Conservation (phyloP, 2,113 vertebrate species). For the Oxygymnocypris stewartii region DNA sequence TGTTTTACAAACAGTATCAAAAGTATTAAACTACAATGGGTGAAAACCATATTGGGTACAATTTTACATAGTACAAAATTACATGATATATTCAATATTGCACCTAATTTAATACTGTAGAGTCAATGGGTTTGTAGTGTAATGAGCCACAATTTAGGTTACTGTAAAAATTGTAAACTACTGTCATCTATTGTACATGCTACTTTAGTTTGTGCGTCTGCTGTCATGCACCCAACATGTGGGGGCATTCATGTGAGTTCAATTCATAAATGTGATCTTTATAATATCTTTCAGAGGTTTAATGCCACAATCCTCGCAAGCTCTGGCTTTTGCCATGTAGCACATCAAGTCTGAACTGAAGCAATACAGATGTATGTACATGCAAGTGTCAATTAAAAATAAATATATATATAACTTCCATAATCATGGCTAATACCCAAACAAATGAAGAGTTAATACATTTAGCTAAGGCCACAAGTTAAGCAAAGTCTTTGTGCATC, state of each 20-base stretch:
- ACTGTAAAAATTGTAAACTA: not conserved
- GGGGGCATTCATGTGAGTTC: not conserved
- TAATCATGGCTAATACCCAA: not conserved
- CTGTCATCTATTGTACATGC: not conserved
- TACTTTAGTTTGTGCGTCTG: not conserved
- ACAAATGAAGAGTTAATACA: not conserved
- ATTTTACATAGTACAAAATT: not conserved
- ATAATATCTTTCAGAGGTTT: not conserved
- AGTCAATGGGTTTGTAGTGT: not conserved
- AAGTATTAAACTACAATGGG: not conserved
- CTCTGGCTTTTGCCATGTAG: not conserved
- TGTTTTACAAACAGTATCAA: not conserved
- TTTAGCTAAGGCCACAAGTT: constrained; percentile 11
- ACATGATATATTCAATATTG: not conserved
- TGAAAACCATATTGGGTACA: not conserved
- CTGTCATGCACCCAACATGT: not conserved
- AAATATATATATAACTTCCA: not conserved
- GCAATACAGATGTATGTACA: not conserved
- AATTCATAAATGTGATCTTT: not conserved
- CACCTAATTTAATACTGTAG: not conserved
- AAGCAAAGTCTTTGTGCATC: constrained; percentile 26
- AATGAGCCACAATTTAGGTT: not conserved
- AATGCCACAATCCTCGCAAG: not conserved
- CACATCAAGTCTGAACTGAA: not conserved
- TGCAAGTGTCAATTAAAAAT: not conserved